phyloP scores from a whole-genome alignment of 2,113 vertebrate genomes.

The Trematomus loennbergii region DNA sequence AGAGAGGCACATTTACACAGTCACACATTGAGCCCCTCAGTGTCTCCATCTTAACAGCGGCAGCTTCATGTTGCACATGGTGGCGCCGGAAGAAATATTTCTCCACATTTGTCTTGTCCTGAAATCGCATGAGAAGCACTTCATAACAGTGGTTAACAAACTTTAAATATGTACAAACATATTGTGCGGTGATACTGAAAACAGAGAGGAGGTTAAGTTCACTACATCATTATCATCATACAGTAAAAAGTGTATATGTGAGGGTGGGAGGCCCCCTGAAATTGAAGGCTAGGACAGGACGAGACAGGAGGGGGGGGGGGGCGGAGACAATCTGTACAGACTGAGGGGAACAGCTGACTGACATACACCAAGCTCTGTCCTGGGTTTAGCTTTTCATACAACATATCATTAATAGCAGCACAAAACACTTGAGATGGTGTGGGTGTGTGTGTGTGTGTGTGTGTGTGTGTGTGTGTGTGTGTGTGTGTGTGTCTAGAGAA shows the following conservation, averaged over 20 bases:
- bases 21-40: not conserved
- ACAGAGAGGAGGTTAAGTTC: conserved; percentile 69
- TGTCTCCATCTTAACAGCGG: conserved; percentile 1
- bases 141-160: conserved; percentile 75
- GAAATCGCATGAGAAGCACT: conserved; percentile 17
- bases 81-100: not conserved
- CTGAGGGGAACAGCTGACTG: conserved; percentile 13
- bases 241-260: conserved; percentile 60
- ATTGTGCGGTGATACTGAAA: conserved; percentile 83
- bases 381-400: not conserved
- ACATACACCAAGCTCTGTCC: conserved; percentile 6
- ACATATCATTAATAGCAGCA: not conserved
- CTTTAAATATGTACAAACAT: conserved; percentile 87
- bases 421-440: conserved; percentile 15
- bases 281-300: not conserved
- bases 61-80: not conserved
- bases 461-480: conserved; percentile 1
- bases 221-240: conserved; percentile 75
- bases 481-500: not conserved
- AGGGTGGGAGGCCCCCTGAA: not conserved
- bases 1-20: conserved; percentile 1
- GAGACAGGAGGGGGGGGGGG: not conserved
- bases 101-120: not conserved
- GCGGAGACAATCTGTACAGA: conserved; percentile 9
- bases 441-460: not conserved